Conservation (phyloP, 2,797 vertebrate species). For the Spinibarbus caldwelli region DNA sequence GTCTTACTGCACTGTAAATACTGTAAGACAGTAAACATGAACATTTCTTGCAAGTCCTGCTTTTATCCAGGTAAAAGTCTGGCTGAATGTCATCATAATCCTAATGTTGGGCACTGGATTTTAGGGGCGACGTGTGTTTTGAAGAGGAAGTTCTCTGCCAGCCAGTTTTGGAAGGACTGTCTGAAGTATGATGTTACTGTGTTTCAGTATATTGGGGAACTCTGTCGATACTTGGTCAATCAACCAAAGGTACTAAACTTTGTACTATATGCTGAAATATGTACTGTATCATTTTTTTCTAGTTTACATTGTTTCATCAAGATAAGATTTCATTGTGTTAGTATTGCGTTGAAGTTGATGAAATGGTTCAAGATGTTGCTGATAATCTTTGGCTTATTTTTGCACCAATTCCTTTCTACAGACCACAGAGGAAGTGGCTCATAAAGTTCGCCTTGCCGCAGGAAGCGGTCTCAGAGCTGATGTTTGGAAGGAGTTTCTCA, state of each 20-base stretch:
- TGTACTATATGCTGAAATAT: not conserved
- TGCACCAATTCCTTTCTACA: constrained; percentile 53
- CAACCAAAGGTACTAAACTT: constrained; percentile 78
- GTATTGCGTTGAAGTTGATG: not conserved
- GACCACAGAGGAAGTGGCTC: constrained; percentile 76
- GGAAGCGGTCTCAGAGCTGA: constrained; percentile 88
- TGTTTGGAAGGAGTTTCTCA: constrained; percentile 83
- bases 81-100: not conserved
- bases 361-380: not conserved
- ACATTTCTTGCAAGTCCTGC: too few relatives aligned
- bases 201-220: constrained; percentile 92
- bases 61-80: too few relatives aligned
- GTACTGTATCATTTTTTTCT: not conserved
- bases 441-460: constrained; percentile 80
- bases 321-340: not conserved
- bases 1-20: too few relatives aligned
- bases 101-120: not conserved
- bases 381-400: too few relatives aligned
- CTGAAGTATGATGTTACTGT: constrained; percentile 81
- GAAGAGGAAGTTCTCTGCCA: constrained; percentile 88
- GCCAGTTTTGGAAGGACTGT: constrained; percentile 91
- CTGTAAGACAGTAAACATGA: too few relatives aligned
- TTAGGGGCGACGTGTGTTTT: constrained; percentile 88
- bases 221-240: constrained; percentile 90
- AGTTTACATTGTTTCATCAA: not conserved